A percentile compares a stretch with the other conserved stretches of the same genome.
phyloP scores from a whole-genome alignment of 2,113 vertebrate species.

The Amphiprion ocellaris region DNA sequence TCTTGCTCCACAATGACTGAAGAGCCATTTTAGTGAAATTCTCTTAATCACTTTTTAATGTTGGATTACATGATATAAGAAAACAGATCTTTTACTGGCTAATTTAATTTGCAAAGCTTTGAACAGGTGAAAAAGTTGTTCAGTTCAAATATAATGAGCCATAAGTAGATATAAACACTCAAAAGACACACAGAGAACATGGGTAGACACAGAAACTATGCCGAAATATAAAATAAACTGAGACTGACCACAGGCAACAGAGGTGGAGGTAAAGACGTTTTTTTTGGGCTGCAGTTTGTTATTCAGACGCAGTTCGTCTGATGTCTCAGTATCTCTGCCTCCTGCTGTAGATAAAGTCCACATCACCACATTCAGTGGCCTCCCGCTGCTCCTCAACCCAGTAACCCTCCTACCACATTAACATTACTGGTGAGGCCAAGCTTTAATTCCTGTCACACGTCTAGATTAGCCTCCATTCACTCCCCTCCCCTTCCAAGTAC shows the following conservation, averaged over 20 bases:
- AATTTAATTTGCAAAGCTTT: too few relatives aligned
- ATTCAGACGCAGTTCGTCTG: background rate
- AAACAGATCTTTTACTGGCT: too few relatives aligned
- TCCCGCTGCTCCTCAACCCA: constrained; percentile 18
- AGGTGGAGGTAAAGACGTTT: background rate
- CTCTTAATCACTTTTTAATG: too few relatives aligned
- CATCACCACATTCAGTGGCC: background rate
- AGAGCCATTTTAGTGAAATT: too few relatives aligned
- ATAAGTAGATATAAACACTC: too few relatives aligned
- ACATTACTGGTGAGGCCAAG: constrained; percentile 30
- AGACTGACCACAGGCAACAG: background rate
- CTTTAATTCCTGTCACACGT: constrained; percentile 66
- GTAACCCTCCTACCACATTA: constrained; percentile 9
- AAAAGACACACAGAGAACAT: too few relatives aligned
- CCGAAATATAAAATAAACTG: too few relatives aligned
- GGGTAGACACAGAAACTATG: too few relatives aligned
- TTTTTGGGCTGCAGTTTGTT: background rate
- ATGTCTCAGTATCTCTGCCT: background rate
- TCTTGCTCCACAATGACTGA: too few relatives aligned
- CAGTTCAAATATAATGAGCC: too few relatives aligned
- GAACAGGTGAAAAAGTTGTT: too few relatives aligned
- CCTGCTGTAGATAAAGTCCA: background rate
- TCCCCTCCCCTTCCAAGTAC: constrained; percentile 24
- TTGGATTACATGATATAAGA: too few relatives aligned
- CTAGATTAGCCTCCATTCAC: constrained; percentile 48